A percentile compares a stretch with the other conserved stretches of the same genome.
These are phyloP conservation scores for Charaxes varanes DNA, from an alignment of 1,140 invertebrate genomes.

Conservation along the genomic window DNA sequence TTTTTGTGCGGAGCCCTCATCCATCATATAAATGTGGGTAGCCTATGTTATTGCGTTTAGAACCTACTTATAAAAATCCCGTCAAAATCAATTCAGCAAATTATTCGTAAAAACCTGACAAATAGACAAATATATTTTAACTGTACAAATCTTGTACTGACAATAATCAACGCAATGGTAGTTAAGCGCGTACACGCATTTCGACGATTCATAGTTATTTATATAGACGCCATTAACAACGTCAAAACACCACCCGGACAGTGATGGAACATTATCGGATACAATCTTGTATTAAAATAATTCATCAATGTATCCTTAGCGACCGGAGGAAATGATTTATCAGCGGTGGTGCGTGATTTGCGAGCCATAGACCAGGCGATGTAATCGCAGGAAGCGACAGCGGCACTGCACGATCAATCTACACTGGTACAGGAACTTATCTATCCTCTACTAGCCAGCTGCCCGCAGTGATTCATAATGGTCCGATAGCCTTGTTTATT, in stretches of 20 bases:
- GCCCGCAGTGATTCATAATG: slow-evolving; percentile 54
- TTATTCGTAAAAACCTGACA: no score
- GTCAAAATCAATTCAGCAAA: no score
- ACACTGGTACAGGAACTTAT: slow-evolving; percentile 47
- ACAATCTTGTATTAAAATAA: slow-evolving; percentile 24
- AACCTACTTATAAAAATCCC: no score
- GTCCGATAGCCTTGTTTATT: slow-evolving; percentile 37
- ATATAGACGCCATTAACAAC: no score
- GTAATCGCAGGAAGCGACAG: slow-evolving; percentile 62
- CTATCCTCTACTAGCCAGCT: slow-evolving; percentile 48
- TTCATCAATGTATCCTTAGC: slow-evolving; percentile 28
- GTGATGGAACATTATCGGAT: not conserved
- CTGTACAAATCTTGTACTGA: no score
- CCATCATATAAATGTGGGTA: no score
- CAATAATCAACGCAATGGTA: no score
- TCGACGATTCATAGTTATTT: no score
- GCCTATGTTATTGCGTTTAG: no score
- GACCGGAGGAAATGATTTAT: slow-evolving; percentile 60
- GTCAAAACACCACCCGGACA: not conserved
- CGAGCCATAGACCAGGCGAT: slow-evolving; percentile 40
- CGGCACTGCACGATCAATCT: slow-evolving; percentile 45
- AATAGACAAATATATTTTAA: no score
- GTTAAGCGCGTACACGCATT: no score
- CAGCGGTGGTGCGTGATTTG: slow-evolving; percentile 55
- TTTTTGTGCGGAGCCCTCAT: no score